Conservation (phyloP, 1,140 invertebrate genomes). For the Brachionus rubens region DNA sequence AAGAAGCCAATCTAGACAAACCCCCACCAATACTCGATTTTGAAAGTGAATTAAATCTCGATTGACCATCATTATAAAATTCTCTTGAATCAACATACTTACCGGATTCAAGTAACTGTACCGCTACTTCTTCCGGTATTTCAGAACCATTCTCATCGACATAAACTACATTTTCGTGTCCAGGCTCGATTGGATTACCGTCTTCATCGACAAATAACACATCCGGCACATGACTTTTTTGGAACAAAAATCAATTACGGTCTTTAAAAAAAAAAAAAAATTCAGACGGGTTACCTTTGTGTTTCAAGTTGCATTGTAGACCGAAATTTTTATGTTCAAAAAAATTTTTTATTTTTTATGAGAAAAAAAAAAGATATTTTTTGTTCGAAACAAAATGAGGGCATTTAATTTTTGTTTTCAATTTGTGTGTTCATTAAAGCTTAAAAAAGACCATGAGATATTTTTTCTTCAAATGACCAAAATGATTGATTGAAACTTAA, state of each 20-base stretch:
- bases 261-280: not conserved
- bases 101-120: slow-evolving; percentile 5
- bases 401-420: slow-evolving; percentile 28
- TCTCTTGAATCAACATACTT: slow-evolving; percentile 37
- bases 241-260: not conserved
- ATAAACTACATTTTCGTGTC: slow-evolving; percentile 29
- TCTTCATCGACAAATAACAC: slow-evolving; percentile 44
- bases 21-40: not conserved
- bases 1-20: no score
- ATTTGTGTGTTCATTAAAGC: slow-evolving; percentile 36
- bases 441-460: not conserved
- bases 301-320: slow-evolving; percentile 12
- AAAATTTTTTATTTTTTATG: not conserved
- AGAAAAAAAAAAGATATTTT: slow-evolving; percentile 25
- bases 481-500: slow-evolving; percentile 29
- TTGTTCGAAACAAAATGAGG: not conserved
- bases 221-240: slow-evolving; percentile 21
- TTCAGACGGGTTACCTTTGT: slow-evolving; percentile 10
- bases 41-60: not conserved
- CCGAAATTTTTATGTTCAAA: not conserved
- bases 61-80: not conserved
- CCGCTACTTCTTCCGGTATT: slow-evolving; percentile 21
- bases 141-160: slow-evolving; percentile 36
- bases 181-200: slow-evolving; percentile 39
- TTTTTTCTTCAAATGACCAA: slow-evolving; percentile 1